Evolutionary conservation across 2,888 invertebrate species (phyloP), one percentile per base, ranked within the genome.

Genomic region (Villa cingulata): DNA sequence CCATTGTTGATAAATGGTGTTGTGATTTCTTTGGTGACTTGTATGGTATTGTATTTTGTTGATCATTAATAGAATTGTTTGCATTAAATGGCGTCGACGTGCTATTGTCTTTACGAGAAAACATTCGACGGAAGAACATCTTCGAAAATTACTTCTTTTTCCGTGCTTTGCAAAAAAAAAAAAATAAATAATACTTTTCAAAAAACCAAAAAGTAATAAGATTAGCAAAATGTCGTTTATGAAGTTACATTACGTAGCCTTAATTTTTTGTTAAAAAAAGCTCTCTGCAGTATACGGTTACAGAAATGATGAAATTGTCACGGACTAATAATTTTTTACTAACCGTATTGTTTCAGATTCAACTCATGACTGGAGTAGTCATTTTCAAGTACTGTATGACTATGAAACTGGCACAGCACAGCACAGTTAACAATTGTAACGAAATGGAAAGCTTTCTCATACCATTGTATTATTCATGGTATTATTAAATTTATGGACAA

Each of bases 121-220:
- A 63, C 57, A 65, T 59, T 29, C 63, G 62, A 47, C 65, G 64
- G 56, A 65, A 62, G 55, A 65, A 64, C 67, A 66, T 66, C 29
- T 14, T 32, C 12, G 29, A 32, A 32, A n/a, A 32, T 32, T 32
- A 32, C 29, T 9, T 32, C 29, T 32, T 12, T 12, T n/a, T n/a
- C 2, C 9, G 12, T 9, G 12, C 29, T 9, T 12, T 12, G 9
- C 9, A 12, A 12, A 32, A 5, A 32, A 14, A 12, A 32, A 12
- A 32, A n/a, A 32, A 32, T 12, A 32, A 32, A 4, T 32, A 32
- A 32, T n/a, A n/a, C n/a, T n/a, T n/a, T n/a, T n/a, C n/a, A 27
- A 27, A 27, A 10, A 27, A 10, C 6, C 27, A 27, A 27, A 6
- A 27, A 27, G 27, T 9, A 27, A 27, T 9, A 9, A 9, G 6